Conservation (phyloP, 30 jellyfish, hydroid and myxozoan species). For the Pelagia noctiluca region DNA sequence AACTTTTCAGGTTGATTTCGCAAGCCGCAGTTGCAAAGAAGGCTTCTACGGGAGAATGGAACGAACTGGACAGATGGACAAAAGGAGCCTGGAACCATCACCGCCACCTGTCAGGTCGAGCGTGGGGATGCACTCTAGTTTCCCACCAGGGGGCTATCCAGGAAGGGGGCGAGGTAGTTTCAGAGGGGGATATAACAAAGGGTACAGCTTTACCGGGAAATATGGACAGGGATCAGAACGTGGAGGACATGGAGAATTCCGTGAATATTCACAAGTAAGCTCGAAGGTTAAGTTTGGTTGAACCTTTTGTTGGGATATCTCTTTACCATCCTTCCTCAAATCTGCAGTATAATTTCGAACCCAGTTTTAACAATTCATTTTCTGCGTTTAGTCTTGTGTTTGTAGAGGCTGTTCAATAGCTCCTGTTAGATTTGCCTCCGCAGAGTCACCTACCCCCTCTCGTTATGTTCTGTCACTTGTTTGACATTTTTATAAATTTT, state of each 20-base stretch:
- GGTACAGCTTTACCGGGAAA: conserved; percentile 33
- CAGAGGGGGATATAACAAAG: conserved; percentile 52
- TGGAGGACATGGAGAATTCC: conserved; percentile 52
- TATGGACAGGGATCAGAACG: conserved; percentile 32
- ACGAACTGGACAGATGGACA: conserved; percentile 85
- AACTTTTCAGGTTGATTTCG: conserved; percentile 93
- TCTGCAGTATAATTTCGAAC: too few relatives aligned
- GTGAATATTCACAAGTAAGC: conserved; percentile 51
- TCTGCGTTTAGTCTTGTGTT: too few relatives aligned
- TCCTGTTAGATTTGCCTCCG: too few relatives aligned
- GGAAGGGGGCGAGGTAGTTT: conserved; percentile 67
- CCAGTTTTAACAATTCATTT: too few relatives aligned
- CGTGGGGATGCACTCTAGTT: conserved; percentile 40
- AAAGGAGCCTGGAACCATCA: conserved; percentile 93
- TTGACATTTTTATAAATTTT: too few relatives aligned
- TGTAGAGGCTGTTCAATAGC: too few relatives aligned
- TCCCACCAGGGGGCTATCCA: conserved; percentile 32
- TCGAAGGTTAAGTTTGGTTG: not conserved
- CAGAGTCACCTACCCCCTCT: too few relatives aligned
- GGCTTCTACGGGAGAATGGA: conserved; percentile 96
- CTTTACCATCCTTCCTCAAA: too few relatives aligned
- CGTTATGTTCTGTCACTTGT: too few relatives aligned
- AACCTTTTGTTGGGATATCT: too few relatives aligned
- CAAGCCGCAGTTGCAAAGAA: conserved; percentile 97
- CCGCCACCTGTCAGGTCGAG: conserved; percentile 91